Percentiles rank a stretch among this genome's conserved stretches.
These are phyloP conservation scores for Grammomys surdaster DNA, from an alignment of 2,113 vertebrate species.

Conservation along the genomic window DNA sequence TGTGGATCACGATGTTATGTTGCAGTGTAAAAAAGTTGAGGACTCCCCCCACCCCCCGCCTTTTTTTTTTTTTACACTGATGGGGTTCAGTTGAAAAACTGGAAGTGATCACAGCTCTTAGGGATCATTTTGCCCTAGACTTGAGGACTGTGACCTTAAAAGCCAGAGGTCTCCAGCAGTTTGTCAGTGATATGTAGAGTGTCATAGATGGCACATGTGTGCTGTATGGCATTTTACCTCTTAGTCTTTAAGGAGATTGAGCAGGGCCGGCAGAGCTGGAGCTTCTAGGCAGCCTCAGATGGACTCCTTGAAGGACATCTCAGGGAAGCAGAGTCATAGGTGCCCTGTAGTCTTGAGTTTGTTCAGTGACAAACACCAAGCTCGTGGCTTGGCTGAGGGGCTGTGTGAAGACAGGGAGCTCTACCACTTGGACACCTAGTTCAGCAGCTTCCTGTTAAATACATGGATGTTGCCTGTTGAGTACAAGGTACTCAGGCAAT, in stretches of 20 bases:
- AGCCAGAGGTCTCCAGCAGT: neutral
- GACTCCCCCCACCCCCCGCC: too few relatives aligned
- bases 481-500: neutral
- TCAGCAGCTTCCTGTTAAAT: neutral
- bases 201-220: neutral
- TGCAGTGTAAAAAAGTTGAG: neutral
- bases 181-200: neutral
- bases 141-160: neutral
- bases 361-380: neutral
- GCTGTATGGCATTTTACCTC: neutral
- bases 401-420: neutral
- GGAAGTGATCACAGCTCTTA: neutral
- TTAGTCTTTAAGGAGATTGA: neutral
- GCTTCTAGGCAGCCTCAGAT: neutral
- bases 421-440: too few relatives aligned
- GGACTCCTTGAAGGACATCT: neutral
- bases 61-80: too few relatives aligned
- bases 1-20: neutral
- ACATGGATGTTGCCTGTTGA: neutral
- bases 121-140: neutral
- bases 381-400: neutral
- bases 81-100: neutral
- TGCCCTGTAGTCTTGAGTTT: neutral
- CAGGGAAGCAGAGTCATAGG: neutral
- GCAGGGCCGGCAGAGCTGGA: neutral